These are phyloP conservation scores for Chrysopa pallens DNA, from an alignment of 1,140 invertebrate genomes.

Conservation along the genomic window DNA sequence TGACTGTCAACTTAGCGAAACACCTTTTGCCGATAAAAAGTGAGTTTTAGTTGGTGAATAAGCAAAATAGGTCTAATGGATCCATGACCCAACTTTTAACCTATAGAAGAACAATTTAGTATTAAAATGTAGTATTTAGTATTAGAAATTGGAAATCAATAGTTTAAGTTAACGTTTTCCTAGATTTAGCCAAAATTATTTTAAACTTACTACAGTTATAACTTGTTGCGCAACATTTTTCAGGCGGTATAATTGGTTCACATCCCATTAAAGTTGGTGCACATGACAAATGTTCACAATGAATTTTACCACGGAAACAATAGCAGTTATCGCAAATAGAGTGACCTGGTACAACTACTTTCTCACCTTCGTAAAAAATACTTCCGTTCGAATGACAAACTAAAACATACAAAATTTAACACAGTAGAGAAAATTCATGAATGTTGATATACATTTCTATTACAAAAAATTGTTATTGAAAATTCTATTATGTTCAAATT, in stretches of 20 bases:
- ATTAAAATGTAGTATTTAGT: background rate
- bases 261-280: constrained; percentile 56
- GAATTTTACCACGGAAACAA: constrained; percentile 52
- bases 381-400: constrained; percentile 45
- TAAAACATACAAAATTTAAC: constrained; percentile 13
- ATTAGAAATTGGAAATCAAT: background rate
- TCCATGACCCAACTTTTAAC: too few relatives aligned
- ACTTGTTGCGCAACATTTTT: constrained; percentile 67
- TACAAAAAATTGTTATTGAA: too few relatives aligned
- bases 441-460: too few relatives aligned
- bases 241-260: constrained; percentile 49
- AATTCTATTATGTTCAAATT: too few relatives aligned
- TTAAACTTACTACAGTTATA: constrained; percentile 54
- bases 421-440: background rate
- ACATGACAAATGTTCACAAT: constrained; percentile 58
- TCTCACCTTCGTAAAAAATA: constrained; percentile 51
- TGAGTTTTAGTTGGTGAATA: too few relatives aligned
- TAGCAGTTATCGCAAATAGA: constrained; percentile 61
- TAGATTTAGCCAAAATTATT: too few relatives aligned
- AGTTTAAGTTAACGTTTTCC: too few relatives aligned
- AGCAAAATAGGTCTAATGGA: background rate
- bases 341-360: constrained; percentile 39
- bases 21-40: too few relatives aligned
- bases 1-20: too few relatives aligned
- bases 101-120: background rate